Percentiles rank a stretch among this genome's conserved stretches.
phyloP scores from a whole-genome alignment of 2,888 invertebrate genomes.

The Lutraria lutraria region DNA sequence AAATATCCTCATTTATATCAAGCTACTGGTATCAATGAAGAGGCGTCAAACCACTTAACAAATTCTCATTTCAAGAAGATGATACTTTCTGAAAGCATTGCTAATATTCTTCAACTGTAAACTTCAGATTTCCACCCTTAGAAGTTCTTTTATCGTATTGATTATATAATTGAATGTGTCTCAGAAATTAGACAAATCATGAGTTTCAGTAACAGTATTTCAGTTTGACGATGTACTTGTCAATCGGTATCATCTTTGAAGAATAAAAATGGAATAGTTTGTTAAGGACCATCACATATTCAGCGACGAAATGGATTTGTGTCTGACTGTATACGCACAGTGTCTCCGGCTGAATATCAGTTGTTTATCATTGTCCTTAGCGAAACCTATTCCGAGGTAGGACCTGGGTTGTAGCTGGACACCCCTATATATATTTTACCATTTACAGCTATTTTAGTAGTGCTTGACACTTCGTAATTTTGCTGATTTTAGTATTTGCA shows the following conservation, averaged over 20 bases:
- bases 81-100: not conserved
- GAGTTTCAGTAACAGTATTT: not conserved
- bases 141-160: not conserved
- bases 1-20: constrained; percentile 9
- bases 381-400: too few relatives aligned
- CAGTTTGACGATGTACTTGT: not conserved
- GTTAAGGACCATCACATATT: too few relatives aligned
- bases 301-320: too few relatives aligned
- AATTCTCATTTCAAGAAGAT: not conserved
- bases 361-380: too few relatives aligned
- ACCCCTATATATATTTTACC: too few relatives aligned
- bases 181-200: not conserved
- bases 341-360: too few relatives aligned
- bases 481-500: too few relatives aligned
- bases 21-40: not conserved
- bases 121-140: not conserved
- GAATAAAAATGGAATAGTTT: too few relatives aligned
- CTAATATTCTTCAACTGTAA: not conserved
- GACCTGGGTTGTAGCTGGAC: too few relatives aligned
- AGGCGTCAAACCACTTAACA: constrained; percentile 24
- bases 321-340: too few relatives aligned
- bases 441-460: too few relatives aligned
- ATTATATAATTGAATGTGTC: not conserved
- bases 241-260: not conserved
- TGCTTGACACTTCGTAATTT: too few relatives aligned